A percentile compares a stretch with the other conserved stretches of the same genome.
These are phyloP conservation scores for Protomyctophum bolini DNA, from an alignment of 2,113 vertebrate species.

Conservation along the genomic window DNA sequence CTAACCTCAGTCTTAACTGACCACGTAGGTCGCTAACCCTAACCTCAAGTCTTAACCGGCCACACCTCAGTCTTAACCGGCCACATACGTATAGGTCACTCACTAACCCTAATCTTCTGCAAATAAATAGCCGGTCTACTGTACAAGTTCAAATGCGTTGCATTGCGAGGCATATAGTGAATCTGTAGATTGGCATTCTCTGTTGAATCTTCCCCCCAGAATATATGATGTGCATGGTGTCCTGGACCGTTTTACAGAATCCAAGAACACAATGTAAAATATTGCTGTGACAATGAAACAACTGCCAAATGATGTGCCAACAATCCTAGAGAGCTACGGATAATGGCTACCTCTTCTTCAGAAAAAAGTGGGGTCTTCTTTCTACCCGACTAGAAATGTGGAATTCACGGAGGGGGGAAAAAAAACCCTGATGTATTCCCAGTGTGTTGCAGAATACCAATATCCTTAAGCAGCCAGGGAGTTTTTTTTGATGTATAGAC, in stretches of 20 bases:
- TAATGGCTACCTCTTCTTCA: conserved; percentile 51
- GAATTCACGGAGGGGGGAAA: conserved; percentile 47
- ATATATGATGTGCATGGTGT: too few species aligned
- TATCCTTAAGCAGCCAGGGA: conserved; percentile 72
- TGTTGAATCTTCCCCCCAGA: too few species aligned
- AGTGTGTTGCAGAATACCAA: conserved; percentile 75
- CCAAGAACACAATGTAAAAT: conserved; percentile 57
- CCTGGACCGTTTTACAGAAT: conserved; percentile 2
- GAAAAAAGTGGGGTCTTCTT: conserved; percentile 55
- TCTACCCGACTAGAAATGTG: conserved; percentile 62
- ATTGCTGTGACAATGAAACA: conserved; percentile 60
- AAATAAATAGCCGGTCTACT: too few species aligned
- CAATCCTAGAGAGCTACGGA: conserved; percentile 41
- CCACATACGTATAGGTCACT: too few species aligned
- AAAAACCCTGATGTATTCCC: conserved; percentile 46
- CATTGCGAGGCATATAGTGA: too few species aligned
- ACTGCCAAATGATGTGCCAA: conserved; percentile 36
- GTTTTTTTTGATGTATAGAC: conserved; percentile 77
- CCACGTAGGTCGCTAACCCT: too few species aligned
- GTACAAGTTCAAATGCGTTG: too few species aligned
- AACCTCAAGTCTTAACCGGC: too few species aligned
- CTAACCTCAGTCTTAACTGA: too few species aligned
- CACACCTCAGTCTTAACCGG: too few species aligned
- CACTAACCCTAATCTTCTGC: too few species aligned
- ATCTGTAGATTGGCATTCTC: too few species aligned